These are phyloP conservation scores for Drosophila arizonae DNA, from an alignment of 1,140 invertebrate species.

Conservation along the genomic window DNA sequence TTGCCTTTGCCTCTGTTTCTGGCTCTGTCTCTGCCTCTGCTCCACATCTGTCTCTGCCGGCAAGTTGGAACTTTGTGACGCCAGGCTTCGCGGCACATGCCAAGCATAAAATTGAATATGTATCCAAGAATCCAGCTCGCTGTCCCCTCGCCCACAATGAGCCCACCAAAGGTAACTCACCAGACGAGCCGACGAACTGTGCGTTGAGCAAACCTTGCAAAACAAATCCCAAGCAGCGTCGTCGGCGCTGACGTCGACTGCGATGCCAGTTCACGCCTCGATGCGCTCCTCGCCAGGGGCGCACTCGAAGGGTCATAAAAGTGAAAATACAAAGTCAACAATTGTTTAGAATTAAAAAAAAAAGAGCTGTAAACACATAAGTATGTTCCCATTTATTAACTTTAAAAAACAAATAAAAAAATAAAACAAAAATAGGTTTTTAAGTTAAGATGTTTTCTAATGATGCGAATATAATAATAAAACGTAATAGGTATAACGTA, in stretches of 20 bases:
- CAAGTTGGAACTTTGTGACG: slow-evolving; percentile 51
- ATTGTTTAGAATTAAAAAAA: background rate
- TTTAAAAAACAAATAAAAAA: too few species aligned
- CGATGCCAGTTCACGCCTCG: slow-evolving; percentile 59
- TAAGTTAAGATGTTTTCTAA: too few species aligned
- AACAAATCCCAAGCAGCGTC: slow-evolving; percentile 45
- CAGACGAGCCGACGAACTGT: slow-evolving; percentile 46
- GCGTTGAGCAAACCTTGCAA: slow-evolving; percentile 57
- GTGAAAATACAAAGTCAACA: too few species aligned
- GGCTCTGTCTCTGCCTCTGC: background rate
- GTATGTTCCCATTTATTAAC: too few species aligned
- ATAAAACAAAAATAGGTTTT: too few species aligned
- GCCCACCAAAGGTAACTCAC: slow-evolving; percentile 69
- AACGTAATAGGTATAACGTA: background rate
- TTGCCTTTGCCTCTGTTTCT: slow-evolving; percentile 12
- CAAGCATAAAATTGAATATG: slow-evolving; percentile 81
- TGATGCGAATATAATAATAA: too few species aligned
- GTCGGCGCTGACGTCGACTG: slow-evolving; percentile 6
- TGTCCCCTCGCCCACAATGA: slow-evolving; percentile 27
- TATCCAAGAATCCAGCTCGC: slow-evolving; percentile 51
- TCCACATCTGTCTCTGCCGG: background rate
- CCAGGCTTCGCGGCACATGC: slow-evolving; percentile 73
- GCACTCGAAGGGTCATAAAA: background rate
- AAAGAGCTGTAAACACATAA: background rate
- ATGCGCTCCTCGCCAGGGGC: slow-evolving; percentile 31